Evolutionary conservation across 2,888 invertebrate genomes (phyloP).

Genomic region (Fragum whitleyi): DNA sequence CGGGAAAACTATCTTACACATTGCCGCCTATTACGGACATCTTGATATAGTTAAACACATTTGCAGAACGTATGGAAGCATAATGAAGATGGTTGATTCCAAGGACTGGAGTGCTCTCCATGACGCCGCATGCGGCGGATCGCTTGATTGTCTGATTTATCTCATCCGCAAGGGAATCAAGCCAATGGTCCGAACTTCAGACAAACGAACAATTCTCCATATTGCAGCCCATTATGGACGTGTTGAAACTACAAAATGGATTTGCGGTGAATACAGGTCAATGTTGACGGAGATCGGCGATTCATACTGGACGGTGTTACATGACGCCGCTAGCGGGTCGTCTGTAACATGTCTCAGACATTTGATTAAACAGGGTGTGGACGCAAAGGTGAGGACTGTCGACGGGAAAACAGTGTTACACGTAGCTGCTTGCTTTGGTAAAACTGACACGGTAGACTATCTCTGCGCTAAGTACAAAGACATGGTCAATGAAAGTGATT

Average conservation of each 20-base stretch:
- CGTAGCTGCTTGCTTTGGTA: slow-evolving; percentile 17
- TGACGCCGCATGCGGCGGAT: slow-evolving; percentile 12
- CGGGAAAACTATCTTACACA: slow-evolving; percentile 10
- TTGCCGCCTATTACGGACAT: slow-evolving; percentile 13
- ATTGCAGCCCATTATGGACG: slow-evolving; percentile 7
- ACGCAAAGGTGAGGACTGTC: not conserved
- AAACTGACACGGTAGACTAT: slow-evolving; percentile 1
- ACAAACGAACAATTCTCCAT: slow-evolving; percentile 9
- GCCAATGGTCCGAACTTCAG: slow-evolving; percentile 3
- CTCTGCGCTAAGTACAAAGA: slow-evolving; percentile 5
- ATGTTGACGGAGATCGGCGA: slow-evolving; percentile 12
- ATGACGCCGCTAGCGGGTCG: slow-evolving; percentile 16
- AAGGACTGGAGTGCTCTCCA: slow-evolving; percentile 16
- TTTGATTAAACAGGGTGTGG: slow-evolving; percentile 8
- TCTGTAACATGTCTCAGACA: slow-evolving; percentile 12
- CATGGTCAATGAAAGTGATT: slow-evolving; percentile 7
- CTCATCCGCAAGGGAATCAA: slow-evolving; percentile 11
- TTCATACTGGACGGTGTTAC: slow-evolving; percentile 3
- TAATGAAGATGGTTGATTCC: slow-evolving; percentile 16
- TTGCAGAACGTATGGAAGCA: slow-evolving; percentile 10
- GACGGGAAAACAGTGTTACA: slow-evolving; percentile 17
- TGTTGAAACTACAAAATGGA: not conserved
- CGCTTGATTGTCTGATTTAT: slow-evolving; percentile 20
- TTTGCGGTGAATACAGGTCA: not conserved
- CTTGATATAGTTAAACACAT: slow-evolving; percentile 3